Evolutionary conservation across 1,140 invertebrate genomes (phyloP), one percentile per base, ranked within the genome.

Genomic region (Heliconius nattereri): DNA sequence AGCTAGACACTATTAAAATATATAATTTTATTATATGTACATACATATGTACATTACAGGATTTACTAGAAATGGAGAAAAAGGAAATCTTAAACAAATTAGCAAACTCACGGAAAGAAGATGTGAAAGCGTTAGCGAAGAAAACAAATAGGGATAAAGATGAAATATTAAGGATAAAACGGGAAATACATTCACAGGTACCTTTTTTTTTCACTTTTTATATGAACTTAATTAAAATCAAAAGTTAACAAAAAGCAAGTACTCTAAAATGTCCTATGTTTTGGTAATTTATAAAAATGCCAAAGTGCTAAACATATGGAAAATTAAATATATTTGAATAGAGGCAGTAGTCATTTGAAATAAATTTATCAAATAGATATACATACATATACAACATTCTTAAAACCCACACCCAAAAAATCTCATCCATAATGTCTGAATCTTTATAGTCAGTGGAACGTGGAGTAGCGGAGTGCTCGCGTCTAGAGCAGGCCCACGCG

Each of bases 1-100:
- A 40, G 13, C 3, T 3, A 5, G 13, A 45, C 0, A 45, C 11
- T 45, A 45, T 45, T 0, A 45, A 45, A 20, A 20, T 2, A 16
- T 52, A 20, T 20, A 19, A 23, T 60, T 60, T 60, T 9, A 13
- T 60, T 26, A 9, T 26, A 60, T 9, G 8, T 26, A 9, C 8
- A n/a, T 11, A 8, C 8, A n/a, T 26, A 23, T 60, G 9, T 11
- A 60, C 26, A 60, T 91, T 89, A 26, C 86, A 96, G 94, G 95
- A 95, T 32, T 94, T 96, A 77, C 93, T 98, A 72, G 97, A 98
- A 82, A 95, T 96, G 73, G 97, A 98, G 84, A 98, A 97, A 29
- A 96, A 96, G 52, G 98, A 98, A 82, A 96, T 98, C 20, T 98
- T 98, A 96, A 97, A 97, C 86, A 96, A 96, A 87, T 94, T 99